These are phyloP conservation scores for Hycleus cichorii DNA, from an alignment of 1,140 invertebrate genomes.

Conservation along the genomic window DNA sequence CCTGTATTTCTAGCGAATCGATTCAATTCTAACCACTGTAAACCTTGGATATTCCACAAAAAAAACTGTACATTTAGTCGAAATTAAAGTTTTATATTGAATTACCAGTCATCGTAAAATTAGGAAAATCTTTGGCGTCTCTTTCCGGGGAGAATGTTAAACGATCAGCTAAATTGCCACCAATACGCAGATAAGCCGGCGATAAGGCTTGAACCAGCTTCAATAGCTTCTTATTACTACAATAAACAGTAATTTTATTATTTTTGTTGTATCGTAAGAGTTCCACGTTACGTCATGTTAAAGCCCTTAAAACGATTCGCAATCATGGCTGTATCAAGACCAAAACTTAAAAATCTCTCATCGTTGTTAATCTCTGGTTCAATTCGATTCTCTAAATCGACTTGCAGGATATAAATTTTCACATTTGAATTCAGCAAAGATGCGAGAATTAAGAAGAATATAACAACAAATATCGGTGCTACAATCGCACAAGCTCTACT, in stretches of 20 bases:
- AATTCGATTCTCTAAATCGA: background rate
- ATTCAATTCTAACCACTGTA: constrained; percentile 53
- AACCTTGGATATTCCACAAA: constrained; percentile 13
- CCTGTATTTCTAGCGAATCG: constrained; percentile 45
- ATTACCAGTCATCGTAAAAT: constrained; percentile 44
- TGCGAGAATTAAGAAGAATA: too few species aligned
- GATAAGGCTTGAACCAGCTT: constrained; percentile 49
- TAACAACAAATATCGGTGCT: too few species aligned
- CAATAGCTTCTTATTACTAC: constrained; percentile 42
- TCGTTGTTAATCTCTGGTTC: constrained; percentile 5
- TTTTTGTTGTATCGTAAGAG: background rate
- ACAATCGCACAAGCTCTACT: too few species aligned
- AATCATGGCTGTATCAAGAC: constrained; percentile 32
- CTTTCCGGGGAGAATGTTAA: constrained; percentile 45
- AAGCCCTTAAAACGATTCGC: constrained; percentile 32
- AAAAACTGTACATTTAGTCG: background rate
- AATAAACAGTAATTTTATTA: background rate
- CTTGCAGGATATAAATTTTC: background rate
- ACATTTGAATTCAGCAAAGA: too few species aligned
- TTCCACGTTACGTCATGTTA: constrained; percentile 32
- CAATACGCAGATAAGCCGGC: constrained; percentile 55
- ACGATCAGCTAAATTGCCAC: constrained; percentile 59
- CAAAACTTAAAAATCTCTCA: constrained; percentile 33
- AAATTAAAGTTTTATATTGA: background rate
- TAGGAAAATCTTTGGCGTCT: constrained; percentile 22